Evolutionary conservation across 2,113 vertebrate genomes (phyloP).

Genomic region (Furnarius figulus): DNA sequence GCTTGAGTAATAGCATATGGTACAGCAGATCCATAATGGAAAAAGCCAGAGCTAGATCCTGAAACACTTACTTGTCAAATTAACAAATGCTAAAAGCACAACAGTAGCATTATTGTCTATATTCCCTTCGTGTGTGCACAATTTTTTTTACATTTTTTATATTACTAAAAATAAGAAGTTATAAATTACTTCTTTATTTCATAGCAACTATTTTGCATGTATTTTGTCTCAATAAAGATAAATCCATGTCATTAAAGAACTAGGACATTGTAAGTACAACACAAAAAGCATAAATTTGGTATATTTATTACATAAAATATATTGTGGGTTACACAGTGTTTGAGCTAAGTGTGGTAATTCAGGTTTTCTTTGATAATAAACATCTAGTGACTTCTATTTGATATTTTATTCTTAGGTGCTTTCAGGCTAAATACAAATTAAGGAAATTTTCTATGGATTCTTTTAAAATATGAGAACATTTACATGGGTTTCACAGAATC

Average conservation of each 20-base stretch:
- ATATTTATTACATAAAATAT: not conserved
- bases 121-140: not conserved
- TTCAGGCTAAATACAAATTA: not conserved
- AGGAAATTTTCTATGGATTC: not conserved
- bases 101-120: not conserved
- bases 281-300: not conserved
- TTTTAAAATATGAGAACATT: not conserved
- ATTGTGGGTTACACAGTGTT: not conserved
- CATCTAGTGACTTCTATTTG: not conserved
- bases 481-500: not conserved
- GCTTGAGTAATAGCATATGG: slow-evolving; percentile 10
- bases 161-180: not conserved
- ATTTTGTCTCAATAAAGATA: not conserved
- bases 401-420: not conserved
- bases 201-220: not conserved
- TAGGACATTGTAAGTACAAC: not conserved
- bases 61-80: slow-evolving; percentile 40
- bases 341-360: not conserved
- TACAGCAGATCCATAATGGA: slow-evolving; percentile 1
- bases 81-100: slow-evolving; percentile 39
- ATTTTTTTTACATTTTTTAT: not conserved
- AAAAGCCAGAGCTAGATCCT: slow-evolving; percentile 15
- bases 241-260: not conserved
- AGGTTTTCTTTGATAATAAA: not conserved
- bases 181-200: not conserved